phyloP scores from a whole-genome alignment of 1,140 invertebrate species.

The Zaprionus inermis region DNA sequence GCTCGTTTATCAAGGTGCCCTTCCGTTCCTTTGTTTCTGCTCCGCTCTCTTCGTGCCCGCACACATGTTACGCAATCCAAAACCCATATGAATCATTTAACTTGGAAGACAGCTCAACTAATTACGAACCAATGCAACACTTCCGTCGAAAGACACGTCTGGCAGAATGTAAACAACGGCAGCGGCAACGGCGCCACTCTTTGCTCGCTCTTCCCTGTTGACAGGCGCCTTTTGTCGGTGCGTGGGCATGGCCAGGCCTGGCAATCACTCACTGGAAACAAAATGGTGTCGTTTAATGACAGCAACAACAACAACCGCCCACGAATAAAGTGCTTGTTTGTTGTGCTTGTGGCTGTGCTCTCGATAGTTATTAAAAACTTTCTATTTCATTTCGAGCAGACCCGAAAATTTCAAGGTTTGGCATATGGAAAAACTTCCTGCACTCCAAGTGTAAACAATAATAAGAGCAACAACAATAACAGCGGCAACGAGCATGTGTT shows the following conservation, averaged over 20 bases:
- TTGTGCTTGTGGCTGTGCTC: constrained; percentile 30
- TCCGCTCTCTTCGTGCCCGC: not conserved
- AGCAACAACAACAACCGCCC: constrained; percentile 37
- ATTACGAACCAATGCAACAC: constrained; percentile 67
- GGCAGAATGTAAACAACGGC: constrained; percentile 50
- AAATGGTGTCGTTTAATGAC: constrained; percentile 78
- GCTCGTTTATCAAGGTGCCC: constrained; percentile 37
- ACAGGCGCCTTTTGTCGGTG: constrained; percentile 37
- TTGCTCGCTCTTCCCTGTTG: constrained; percentile 5
- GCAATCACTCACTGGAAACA: constrained; percentile 68
- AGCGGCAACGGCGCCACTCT: constrained; percentile 9
- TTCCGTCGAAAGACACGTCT: constrained; percentile 57
- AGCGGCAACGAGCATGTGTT: constrained; percentile 19
- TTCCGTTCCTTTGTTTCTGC: constrained; percentile 12
- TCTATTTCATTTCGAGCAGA: constrained; percentile 54
- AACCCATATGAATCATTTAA: constrained; percentile 74
- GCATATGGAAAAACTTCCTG: constrained; percentile 51
- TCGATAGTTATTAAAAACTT: constrained; percentile 54
- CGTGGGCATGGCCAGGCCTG: constrained; percentile 22
- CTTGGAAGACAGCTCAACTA: constrained; percentile 52
- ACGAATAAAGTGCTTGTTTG: constrained; percentile 28
- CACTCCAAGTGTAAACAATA: constrained; percentile 40
- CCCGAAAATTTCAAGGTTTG: constrained; percentile 54
- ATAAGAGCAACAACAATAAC: constrained; percentile 26
- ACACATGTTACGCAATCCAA: constrained; percentile 27